Base-by-base conservation (phyloP, 2,797 vertebrate genomes). In the Nasua narica region DNA sequence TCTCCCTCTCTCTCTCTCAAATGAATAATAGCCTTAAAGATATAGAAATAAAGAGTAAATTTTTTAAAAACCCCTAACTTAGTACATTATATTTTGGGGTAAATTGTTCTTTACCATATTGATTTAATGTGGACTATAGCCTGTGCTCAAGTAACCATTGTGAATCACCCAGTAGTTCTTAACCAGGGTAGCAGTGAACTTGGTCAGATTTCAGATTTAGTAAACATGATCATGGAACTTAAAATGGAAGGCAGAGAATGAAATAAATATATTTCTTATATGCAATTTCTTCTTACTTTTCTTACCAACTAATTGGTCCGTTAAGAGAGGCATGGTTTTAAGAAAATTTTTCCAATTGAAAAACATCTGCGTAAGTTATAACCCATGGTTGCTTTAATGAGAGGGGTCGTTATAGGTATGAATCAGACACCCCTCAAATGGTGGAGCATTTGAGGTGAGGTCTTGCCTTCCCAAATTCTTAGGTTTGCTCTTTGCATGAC, bases 81-180 rank as follows among this genome's bases (percentile, higher is more conserved):
- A 92, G 74, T 95, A 89, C 96, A 27, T 98, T 98, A 72, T 98
- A 96, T 98, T 98, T 98, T 97, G 97, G 79, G 97, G 97, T 97
- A 87, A 96, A 97, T 97, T 85, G 48, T 97, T 98, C 97, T 98
- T 98, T 97, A 89, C 87, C 70, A 74, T 98, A 97, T 98, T 97
- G 98, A 98, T 98, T 98, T 97, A n/a, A 96, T 37, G 21, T 96
- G 96, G 95, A 84, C 89, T 87, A 79, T 95, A 98, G 93, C 74
- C 94, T 70, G 87, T 95, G 94, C 95, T 93, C 97, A 95, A 90
- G 95, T 98, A 98, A 98, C 93, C 93, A 70, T 97, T 96, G 93
- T 96, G 91, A 96, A 96, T 97, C 94, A 95, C 95, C 60, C 70
- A 87, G 79, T 92, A 60, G 96, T 97, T 96, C 88, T 98, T 97